phyloP scores from a whole-genome alignment of 2,113 vertebrate genomes.

The Theristicus caerulescens region DNA sequence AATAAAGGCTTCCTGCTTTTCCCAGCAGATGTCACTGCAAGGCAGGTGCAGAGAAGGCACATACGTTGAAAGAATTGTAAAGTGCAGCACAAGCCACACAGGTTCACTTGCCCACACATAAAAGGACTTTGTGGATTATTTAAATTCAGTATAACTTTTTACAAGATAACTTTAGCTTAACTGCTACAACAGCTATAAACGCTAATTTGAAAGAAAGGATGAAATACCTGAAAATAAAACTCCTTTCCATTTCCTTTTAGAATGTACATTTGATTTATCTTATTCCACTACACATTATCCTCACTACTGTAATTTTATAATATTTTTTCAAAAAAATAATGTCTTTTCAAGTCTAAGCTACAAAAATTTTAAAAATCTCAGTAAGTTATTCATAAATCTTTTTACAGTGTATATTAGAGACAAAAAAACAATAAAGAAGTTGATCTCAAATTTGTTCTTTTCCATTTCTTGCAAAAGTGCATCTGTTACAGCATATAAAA shows the following conservation, averaged over 20 bases:
- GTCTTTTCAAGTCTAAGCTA: background rate
- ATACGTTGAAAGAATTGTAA: rapidly evolving
- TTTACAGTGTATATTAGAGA: background rate
- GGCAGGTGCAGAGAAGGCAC: background rate
- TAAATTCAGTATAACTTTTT: background rate
- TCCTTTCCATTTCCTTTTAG: background rate
- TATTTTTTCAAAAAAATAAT: background rate
- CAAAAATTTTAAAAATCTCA: background rate
- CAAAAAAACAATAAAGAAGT: background rate
- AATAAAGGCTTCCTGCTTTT: background rate
- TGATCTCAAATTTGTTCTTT: background rate
- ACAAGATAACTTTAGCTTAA: background rate
- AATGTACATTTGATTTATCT: background rate
- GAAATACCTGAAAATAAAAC: background rate
- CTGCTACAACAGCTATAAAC: background rate
- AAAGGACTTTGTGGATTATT: background rate
- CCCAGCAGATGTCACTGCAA: conserved; percentile 43
- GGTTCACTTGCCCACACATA: background rate
- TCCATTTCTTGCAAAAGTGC: background rate
- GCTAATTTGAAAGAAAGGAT: background rate
- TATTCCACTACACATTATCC: background rate
- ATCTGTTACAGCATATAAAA: background rate
- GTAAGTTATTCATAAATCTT: background rate
- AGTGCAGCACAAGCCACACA: background rate
- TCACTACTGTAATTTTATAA: background rate